Evolutionary conservation across 2,113 vertebrate genomes (phyloP), one percentile per base, ranked within the genome.

Genomic region (Scophthalmus maximus): DNA sequence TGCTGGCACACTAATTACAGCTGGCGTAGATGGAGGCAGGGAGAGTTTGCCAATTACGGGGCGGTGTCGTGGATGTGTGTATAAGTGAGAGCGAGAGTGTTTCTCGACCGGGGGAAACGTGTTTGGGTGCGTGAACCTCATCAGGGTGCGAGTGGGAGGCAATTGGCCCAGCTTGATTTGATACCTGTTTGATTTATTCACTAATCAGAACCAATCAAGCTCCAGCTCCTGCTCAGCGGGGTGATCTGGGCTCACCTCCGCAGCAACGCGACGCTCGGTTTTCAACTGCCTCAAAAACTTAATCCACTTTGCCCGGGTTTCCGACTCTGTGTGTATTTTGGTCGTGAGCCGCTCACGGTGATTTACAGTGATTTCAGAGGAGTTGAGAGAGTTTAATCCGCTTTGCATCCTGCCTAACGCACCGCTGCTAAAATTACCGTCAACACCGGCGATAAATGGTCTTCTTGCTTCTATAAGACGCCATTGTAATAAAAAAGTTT

Each of bases 201-300:
- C 85, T 89, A 87, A 92, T 92, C 92, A 91, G 76, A 88, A 88
- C 89, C 87, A 92, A 91, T 90, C 87, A 90, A 77, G 79, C 85
- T 84, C 83, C 81, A 57, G 86, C 87, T 56, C 46, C 3, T 68
- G 74, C 84, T 67, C 87, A 82, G 86, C 56, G 75, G 81, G 84
- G 68, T 72, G 76, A 73, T 69, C 51, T 0, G 62, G 20, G 68
- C 76, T 88, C 83, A 63, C 81, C 82, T 82, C 78, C 73, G 23
- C 61, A 29, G 77, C 79, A 5, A 64, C 6, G 79, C 82, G 78
- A 75, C 56, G 30, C 79, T 86, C 86, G 8, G 57, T 70, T 88
- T 89, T 80, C 86, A 78, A 40, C 76, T 15, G 25, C 71, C 59
- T 73, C 64, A 58, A 58, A 68, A 58, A 68, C 76, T 70, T 87